Percentiles rank a stretch among this genome's conserved stretches.
Evolutionary conservation across 2,888 invertebrate species (phyloP).

Genomic region (Phania funesta): DNA sequence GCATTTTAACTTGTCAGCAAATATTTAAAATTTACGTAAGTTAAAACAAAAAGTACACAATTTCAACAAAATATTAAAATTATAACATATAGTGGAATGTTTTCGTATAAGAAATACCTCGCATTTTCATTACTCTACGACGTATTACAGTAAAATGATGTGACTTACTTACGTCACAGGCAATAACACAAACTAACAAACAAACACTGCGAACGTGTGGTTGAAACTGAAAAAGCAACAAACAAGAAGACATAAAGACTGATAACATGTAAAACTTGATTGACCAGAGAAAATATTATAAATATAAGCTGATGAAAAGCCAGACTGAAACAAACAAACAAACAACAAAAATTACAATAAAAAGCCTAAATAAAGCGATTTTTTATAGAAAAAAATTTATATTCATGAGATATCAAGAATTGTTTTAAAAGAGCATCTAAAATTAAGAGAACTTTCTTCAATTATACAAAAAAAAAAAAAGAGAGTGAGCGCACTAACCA

Average conservation of each 20-base stretch:
- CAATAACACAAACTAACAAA: not conserved
- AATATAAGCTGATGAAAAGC: slow-evolving; percentile 55
- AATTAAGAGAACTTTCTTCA: slow-evolving; percentile 3
- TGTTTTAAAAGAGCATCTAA: slow-evolving; percentile 11
- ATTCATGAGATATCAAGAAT: not conserved
- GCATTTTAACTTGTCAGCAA: slow-evolving; percentile 43
- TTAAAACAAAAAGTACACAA: slow-evolving; percentile 2
- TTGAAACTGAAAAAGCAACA: slow-evolving; percentile 2
- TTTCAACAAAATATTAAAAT: not conserved
- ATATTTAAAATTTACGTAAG: slow-evolving; percentile 42
- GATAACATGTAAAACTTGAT: slow-evolving; percentile 60
- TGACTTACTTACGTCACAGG: slow-evolving; percentile 17
- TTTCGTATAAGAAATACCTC: slow-evolving; percentile 23
- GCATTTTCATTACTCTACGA: not conserved
- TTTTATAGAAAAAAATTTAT: not conserved
- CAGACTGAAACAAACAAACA: slow-evolving; percentile 33
- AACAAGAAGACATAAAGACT: not conserved
- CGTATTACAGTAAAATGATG: not conserved
- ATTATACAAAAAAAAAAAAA: not conserved
- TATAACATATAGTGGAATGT: slow-evolving; percentile 4
- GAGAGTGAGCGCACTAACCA: not conserved
- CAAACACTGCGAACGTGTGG: not conserved
- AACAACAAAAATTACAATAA: too few species aligned
- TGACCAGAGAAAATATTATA: slow-evolving; percentile 62
- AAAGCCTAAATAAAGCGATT: slow-evolving; percentile 38